Evolutionary conservation across 2,888 invertebrate species (phyloP), one percentile per base, ranked within the genome.

Genomic region (Macrostomum cliftonense): DNA sequence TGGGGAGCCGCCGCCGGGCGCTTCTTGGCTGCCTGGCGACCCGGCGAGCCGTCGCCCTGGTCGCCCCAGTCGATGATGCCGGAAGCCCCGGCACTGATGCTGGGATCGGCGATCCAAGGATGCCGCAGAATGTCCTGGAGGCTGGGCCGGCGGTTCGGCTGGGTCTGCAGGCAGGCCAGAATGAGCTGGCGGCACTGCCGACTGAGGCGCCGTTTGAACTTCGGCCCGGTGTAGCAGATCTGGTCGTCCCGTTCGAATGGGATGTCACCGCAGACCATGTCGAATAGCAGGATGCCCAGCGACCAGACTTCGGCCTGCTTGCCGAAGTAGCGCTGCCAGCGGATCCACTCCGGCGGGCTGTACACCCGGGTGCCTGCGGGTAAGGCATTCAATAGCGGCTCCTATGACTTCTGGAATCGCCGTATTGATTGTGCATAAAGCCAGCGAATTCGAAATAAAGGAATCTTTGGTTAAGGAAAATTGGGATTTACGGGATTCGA

Each of bases 191-290:
- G 46, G 37, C 49, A 49, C 13, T 48, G 46, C n/a, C 44, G 13
- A 13, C 50, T 43, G 20, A 55, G 14, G 20, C 42, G 38, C 4
- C 49, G 46, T 54, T 68, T 64, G 48, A 64, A 71, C 44, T 57
- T 56, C 46, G 70, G 54, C 52, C 67, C 61, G 39, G 64, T 70
- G 16, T 59, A 57, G 13, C 71, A 54, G 53, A 77, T 77, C 57
- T 76, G 74, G 47, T 74, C 72, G 58, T 78, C 77, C 48, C 71
- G 66, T 58, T 77, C 75, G 61, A 76, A 77, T 38, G 77, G 77
- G 58, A 78, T 76, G 65, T 78, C 77, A n/a, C 77, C 77, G 59
- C 75, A 76, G 45, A 78, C 75, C 75, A 78, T 76, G 64, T 77
- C 77, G 59, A 71, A 78, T 13, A 78, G 68, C 1, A 77, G 71